Evolutionary conservation across 2,888 invertebrate genomes (phyloP), one percentile per base, ranked within the genome.

Genomic region (Nymphalis polychloros): DNA sequence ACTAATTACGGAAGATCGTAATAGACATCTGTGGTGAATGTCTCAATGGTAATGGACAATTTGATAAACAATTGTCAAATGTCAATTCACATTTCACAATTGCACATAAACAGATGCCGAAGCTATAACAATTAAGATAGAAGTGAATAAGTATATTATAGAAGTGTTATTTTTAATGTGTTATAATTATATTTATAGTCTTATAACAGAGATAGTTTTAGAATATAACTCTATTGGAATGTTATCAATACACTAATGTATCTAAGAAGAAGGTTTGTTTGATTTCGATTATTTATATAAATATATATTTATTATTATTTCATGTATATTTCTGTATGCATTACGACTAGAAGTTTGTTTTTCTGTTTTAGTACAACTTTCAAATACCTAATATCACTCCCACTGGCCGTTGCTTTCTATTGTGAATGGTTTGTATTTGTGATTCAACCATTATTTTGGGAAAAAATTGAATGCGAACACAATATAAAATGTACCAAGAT

Each of bases 401-500:
- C 83, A 27, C 17, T 88, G 17, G 85, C 81, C 6, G 81, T 82
- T 46, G 77, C 81, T 55, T 69, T 94, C 55, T 94, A 93, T 79
- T 93, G 93, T 81, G 95, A 95, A 86, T 93, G 92, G 87, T 79
- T 94, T 60, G 84, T 91, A 10, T 95, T 94, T 76, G 76, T 79
- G 13, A 70, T 86, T 23, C 91, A 90, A 73, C 84, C 85, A 4
- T 64, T 80, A 31, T 83, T 90, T 71, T 90, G 94, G 86, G 86
- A 90, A 63, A 82, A 86, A 19, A 78, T 93, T 46, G 82, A 87
- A 67, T 95, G 95, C 89, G 67, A 75, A 8, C 69, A 80, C n/a
- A 85, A 85, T 48, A 63, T 74, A 0, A 91, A 93, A 67, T 95
- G 96, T 75, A 94, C 94, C 7, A 94, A 93, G 77, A 90, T 97